Percentiles rank a stretch among this genome's conserved stretches.
Conservation (phyloP, 2,797 vertebrate species). For the Hyperoplus immaculatus region DNA sequence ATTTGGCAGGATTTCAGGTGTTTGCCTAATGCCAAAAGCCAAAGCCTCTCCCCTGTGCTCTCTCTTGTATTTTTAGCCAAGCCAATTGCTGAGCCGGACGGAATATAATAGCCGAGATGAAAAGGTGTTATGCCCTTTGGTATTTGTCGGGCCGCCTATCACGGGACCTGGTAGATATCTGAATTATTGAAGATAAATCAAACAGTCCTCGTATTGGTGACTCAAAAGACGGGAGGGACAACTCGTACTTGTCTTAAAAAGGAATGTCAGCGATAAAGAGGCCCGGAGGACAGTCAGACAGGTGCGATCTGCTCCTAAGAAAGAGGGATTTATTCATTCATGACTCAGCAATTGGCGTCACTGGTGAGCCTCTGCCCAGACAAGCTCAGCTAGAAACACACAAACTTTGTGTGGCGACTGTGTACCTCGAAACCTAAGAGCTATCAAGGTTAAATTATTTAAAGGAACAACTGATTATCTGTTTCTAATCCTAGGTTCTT, state of each 20-base stretch:
- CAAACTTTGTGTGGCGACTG: background rate
- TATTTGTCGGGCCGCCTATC: background rate
- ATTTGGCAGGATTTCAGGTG: conserved; percentile 26
- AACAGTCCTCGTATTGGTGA: background rate
- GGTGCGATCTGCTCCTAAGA: conserved; percentile 31
- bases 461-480: background rate
- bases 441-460: background rate
- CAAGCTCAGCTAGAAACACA: conserved; percentile 37
- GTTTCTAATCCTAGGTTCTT: conserved; percentile 2
- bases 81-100: background rate
- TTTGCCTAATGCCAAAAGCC: conserved; percentile 13
- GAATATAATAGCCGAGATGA: conserved; percentile 4
- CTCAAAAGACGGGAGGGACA: background rate
- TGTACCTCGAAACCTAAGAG: background rate
- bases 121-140: background rate
- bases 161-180: background rate
- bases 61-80: conserved; percentile 30
- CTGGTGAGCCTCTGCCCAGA: conserved; percentile 32
- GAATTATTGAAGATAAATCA: background rate
- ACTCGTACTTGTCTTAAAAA: background rate
- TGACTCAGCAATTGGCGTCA: conserved; percentile 53
- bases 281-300: conserved; percentile 10
- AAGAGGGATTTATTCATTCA: conserved; percentile 24
- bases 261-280: background rate
- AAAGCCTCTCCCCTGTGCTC: background rate